Evolutionary conservation across 2,888 invertebrate genomes (phyloP), one percentile per base, ranked within the genome.

Genomic region (Melanargia galathea): DNA sequence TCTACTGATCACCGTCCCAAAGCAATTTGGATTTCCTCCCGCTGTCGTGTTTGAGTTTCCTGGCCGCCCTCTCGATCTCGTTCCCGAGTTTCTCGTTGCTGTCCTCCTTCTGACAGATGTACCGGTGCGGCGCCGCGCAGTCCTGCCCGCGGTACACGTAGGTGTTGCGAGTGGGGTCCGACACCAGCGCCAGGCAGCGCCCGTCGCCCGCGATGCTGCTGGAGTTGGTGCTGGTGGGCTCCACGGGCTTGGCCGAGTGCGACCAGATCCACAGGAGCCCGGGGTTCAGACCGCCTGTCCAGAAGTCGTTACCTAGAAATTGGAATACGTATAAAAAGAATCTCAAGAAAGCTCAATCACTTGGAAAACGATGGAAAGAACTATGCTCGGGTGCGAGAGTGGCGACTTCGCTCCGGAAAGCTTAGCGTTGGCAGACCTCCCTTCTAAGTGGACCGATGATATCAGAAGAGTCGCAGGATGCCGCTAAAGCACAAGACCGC

Each of bases 211-310:
- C 79, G 62, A 93, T 84, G 59, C 73, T 69, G n/a, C 54, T 64
- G 59, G 67, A 74, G 70, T 81, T 79, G 60, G 75, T 81, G 68
- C 81, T 76, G 79, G 90, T 92, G 71, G 86, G 81, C 2, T 91
- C 86, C 38, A 97, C 94, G 0, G 96, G 96, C 64, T 94, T 93
- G 0, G 95, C 97, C 33, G 95, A 96, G 78, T 95, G 95, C 13
- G 96, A 94, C 97, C 97, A 97, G 79, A 97, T 96, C 97, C 97
- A 97, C 57, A 97, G 87, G 13, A 97, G 89, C 1, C 97, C 97
- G 0, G 97, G 97, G 87, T 97, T 97, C 63, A 97, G 87, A 0
- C 96, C 97, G 33, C 96, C 96, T 13, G 96, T 94, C 97, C 97
- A 97, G 82, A 94, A 96, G 75, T 95, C 95, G 69, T 92, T 93